Conservation (phyloP, 2,888 invertebrate genomes). For the Baronia brevicornis region DNA sequence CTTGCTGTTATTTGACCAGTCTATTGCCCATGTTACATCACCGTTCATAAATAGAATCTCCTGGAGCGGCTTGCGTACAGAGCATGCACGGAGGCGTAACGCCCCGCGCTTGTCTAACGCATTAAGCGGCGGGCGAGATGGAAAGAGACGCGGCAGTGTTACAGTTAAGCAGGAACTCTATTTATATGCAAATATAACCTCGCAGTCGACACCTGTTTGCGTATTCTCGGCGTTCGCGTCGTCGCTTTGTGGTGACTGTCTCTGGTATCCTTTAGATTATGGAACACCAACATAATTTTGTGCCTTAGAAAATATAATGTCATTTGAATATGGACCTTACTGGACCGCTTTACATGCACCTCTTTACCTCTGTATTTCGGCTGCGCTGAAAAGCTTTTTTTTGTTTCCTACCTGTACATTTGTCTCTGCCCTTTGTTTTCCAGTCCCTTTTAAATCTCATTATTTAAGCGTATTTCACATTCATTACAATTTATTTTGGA, state of each 20-base stretch:
- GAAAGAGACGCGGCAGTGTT: conserved; percentile 66
- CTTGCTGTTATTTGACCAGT: conserved; percentile 41
- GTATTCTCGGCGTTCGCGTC: conserved; percentile 66
- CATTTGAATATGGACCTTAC: conserved; percentile 21
- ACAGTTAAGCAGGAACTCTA: conserved; percentile 76
- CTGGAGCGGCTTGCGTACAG: conserved; percentile 53
- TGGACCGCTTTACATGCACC: background rate
- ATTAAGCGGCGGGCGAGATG: conserved; percentile 42
- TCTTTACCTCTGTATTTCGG: too few relatives aligned
- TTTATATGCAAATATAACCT: conserved; percentile 76
- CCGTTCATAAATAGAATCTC: conserved; percentile 67
- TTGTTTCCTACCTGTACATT: conserved; percentile 1
- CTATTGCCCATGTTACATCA: conserved; percentile 61
- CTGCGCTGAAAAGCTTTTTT: conserved; percentile 2
- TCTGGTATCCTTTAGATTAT: conserved; percentile 60
- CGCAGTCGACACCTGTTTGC: conserved; percentile 75
- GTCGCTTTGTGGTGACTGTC: conserved; percentile 63
- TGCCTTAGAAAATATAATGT: conserved; percentile 24
- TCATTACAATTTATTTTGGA: too few relatives aligned
- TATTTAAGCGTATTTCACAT: too few relatives aligned
- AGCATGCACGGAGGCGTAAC: conserved; percentile 57
- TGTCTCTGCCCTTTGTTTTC: background rate
- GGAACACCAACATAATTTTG: conserved; percentile 35
- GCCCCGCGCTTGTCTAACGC: conserved; percentile 55
- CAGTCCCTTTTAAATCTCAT: conserved; percentile 3